Evolutionary conservation across 2,797 vertebrate genomes (phyloP), one percentile per base, ranked within the genome.

Genomic region (Pygocentrus nattereri): DNA sequence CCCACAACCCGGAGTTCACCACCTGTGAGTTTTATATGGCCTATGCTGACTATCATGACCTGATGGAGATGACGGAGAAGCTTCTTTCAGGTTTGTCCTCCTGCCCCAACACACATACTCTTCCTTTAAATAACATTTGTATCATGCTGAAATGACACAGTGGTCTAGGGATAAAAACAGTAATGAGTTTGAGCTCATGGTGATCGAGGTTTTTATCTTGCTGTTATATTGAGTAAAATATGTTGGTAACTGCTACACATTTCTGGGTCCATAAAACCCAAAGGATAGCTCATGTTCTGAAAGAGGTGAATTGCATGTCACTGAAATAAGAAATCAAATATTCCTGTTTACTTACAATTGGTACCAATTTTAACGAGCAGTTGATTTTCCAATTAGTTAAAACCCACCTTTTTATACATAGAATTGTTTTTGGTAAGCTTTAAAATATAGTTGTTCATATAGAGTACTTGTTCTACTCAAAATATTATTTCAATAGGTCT

Each of bases 21-120:
- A 99, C 98, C 72, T 99, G 98, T 88, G 98, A 99, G 82, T 99
- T 99, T 90, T 99, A 99, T 80, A 99, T 99, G 98, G 98, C 98
- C 1, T 99, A 98, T 27, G 98, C 98, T 0, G 98, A 99, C 90
- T 99, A 99, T 89, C 62, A 96, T 0, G 98, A 99, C 88, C 86
- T 99, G 90, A 99, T 99, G 96, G 96, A 98, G 5, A 96, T 99
- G 89, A 99, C 98, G 0, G 98, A 99, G 91, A 98, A 96, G 84
- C 88, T 99, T 76, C 91, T 99, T 74, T 96, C 98, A 90, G 98
- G 98, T 98, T 74, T 85, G 70, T 83, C 7, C 52, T 19, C 62
- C 23, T 30, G 16, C 10, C 0, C 54, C 19, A 11, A 18, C 41
- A 44, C 41, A 15, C 38, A 50, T 54, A 27, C 21, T 18, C 19